phyloP scores from a whole-genome alignment of 2,797 vertebrate genomes.

The Perdix hodgsoniae region DNA sequence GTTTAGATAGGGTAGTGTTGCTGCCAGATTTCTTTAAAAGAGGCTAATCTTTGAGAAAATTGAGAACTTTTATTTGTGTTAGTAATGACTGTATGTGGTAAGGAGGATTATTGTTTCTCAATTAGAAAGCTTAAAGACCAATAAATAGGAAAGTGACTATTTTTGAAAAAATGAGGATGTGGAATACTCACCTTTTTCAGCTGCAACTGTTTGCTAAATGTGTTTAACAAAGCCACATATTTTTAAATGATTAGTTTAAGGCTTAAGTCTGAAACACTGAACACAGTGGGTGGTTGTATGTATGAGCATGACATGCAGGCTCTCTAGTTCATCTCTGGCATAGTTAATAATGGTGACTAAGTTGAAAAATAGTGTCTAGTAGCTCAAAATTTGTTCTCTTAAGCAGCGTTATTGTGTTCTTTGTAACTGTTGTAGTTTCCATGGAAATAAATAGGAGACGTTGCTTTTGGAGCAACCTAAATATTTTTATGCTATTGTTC shows the following conservation, averaged over 20 bases:
- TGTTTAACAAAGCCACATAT: constrained; percentile 27
- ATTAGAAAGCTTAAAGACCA: neutral
- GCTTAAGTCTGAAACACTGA: neutral
- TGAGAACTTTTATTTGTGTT: neutral
- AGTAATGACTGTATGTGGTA: neutral
- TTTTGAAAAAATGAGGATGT: neutral
- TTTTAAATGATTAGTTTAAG: neutral
- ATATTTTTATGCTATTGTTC: neutral
- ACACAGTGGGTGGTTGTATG: neutral
- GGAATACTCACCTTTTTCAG: neutral
- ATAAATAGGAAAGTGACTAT: neutral
- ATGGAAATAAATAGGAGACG: too few relatives aligned
- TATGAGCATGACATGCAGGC: too few relatives aligned
- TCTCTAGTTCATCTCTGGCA: too few relatives aligned
- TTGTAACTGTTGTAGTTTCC: too few relatives aligned
- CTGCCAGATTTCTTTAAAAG: neutral
- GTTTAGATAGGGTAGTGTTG: neutral
- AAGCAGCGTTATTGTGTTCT: too few relatives aligned
- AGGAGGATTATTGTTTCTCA: neutral
- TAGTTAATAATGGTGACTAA: too few relatives aligned
- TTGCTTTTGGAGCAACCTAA: too few relatives aligned
- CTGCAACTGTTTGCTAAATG: constrained; percentile 41
- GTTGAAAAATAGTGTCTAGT: too few relatives aligned
- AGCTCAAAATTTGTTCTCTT: too few relatives aligned
- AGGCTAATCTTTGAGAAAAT: neutral